phyloP scores from a whole-genome alignment of 2,797 vertebrate genomes.

The Coregonus ussuriensis region DNA sequence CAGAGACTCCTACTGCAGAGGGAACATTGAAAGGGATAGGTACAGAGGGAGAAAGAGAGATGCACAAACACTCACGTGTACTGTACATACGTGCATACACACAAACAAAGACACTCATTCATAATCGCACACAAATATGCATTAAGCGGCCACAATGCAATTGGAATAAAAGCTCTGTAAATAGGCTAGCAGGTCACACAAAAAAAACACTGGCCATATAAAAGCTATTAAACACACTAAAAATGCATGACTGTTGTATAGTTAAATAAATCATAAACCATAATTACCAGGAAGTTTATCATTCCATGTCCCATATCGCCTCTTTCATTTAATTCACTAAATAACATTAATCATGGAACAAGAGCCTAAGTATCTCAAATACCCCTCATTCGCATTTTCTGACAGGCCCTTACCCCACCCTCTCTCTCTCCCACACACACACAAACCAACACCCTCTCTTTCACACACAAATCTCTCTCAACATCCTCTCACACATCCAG shows the following conservation, averaged over 20 bases:
- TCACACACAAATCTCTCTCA: constrained; percentile 23
- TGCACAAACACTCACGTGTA: background rate
- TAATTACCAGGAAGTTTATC: background rate
- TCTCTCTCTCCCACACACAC: background rate
- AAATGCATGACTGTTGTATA: constrained; percentile 36
- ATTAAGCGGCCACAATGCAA: constrained; percentile 6
- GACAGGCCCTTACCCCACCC: background rate
- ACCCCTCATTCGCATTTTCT: background rate
- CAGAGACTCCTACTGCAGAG: constrained; percentile 20
- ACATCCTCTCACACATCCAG: background rate
- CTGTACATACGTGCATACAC: background rate
- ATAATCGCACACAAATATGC: constrained; percentile 15
- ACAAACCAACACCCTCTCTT: background rate
- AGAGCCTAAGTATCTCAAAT: background rate
- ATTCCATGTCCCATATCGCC: background rate
- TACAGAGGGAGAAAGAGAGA: background rate
- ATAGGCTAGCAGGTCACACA: constrained; percentile 59
- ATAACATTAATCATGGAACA: background rate
- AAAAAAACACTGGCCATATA: constrained; percentile 3
- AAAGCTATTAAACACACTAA: constrained; percentile 44
- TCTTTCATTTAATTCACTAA: background rate
- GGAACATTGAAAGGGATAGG: constrained; percentile 20
- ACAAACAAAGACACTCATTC: background rate
- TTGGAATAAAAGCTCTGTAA: constrained; percentile 47
- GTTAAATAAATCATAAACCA: background rate